Base-by-base conservation (phyloP, 2,113 vertebrate species). In the Gallinago jamesoni region DNA sequence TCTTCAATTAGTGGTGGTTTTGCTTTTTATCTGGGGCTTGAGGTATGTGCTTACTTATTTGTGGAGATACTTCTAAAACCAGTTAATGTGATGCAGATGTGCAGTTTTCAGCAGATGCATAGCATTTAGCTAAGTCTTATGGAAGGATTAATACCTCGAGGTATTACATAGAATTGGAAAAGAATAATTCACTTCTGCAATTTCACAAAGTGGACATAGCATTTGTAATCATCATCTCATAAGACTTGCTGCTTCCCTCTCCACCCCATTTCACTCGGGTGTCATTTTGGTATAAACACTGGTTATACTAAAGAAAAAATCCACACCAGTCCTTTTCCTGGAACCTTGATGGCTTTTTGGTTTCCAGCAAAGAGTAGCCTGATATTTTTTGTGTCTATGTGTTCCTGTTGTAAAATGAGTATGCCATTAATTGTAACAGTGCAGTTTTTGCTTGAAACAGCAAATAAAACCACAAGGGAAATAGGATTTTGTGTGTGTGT, bases 1-100 rank as follows among this genome's bases (percentile, higher is more conserved):
- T 83, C 84, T 81, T 91, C 90, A 80, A 6, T 79, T 84, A 68
- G 53, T 66, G 45, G 60, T 69, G 53, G 66, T 81, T 95, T 77
- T 94, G 43, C 60, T 90, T 77, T 92, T 27, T 47, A 21, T 83
- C 37, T 88, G 86, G 33, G 78, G 48, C 67, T 28, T 70, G 79
- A 94, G 70, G 59, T 84, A 76, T 94, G n/a, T 63, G 37, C 72
- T 92, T 64, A 28, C 35, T 96, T 82, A 70, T 37, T 80, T 53
- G 72, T 63, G 43, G 17, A n/a, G 68, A 69, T n/a, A 48, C 41
- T 93, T 90, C 37, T 21, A 74, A 92, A 88, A 85, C 6, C 4
- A 12, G 37, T 56, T 77, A 85, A 86, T 57, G 75, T 11, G 47
- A 14, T 75, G 45, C 74, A 93, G 73, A 89, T 75, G 60, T 90